phyloP scores from a whole-genome alignment of 1,140 invertebrate genomes.

The Mylabris phalerata region DNA sequence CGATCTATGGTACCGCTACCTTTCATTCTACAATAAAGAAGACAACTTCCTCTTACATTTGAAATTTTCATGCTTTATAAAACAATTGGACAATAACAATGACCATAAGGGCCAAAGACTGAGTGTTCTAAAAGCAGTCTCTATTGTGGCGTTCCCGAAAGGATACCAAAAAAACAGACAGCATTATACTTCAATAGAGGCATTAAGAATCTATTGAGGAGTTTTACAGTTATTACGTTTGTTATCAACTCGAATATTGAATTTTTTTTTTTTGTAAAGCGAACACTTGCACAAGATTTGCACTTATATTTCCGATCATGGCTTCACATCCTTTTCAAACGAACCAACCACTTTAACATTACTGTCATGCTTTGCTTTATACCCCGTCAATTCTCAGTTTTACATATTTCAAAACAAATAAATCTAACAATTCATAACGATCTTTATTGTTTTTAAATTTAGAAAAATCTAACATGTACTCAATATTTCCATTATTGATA shows the following conservation, averaged over 20 bases:
- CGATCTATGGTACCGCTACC: conserved; percentile 12
- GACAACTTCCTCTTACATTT: too few species aligned
- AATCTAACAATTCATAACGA: too few species aligned
- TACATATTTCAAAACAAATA: too few species aligned
- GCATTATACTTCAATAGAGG: neutral
- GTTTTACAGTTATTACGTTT: neutral
- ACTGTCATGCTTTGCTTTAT: neutral
- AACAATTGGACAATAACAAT: neutral
- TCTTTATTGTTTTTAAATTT: too few species aligned
- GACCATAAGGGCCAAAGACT: neutral
- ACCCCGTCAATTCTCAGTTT: neutral
- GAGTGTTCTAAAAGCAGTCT: too few species aligned
- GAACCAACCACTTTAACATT: neutral
- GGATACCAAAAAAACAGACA: neutral
- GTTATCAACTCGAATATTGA: neutral
- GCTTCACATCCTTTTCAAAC: neutral
- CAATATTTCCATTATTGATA: too few species aligned
- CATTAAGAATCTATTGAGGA: neutral
- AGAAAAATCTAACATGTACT: too few species aligned
- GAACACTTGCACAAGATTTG: neutral
- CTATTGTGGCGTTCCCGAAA: neutral
- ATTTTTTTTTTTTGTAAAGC: too few species aligned
- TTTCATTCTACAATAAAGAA: conserved; percentile 11
- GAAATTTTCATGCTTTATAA: neutral
- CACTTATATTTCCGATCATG: neutral